Percentiles rank a stretch among this genome's conserved stretches.
These are phyloP conservation scores for Drosophila neocordata DNA, from an alignment of 1,140 invertebrate genomes.

Conservation along the genomic window DNA sequence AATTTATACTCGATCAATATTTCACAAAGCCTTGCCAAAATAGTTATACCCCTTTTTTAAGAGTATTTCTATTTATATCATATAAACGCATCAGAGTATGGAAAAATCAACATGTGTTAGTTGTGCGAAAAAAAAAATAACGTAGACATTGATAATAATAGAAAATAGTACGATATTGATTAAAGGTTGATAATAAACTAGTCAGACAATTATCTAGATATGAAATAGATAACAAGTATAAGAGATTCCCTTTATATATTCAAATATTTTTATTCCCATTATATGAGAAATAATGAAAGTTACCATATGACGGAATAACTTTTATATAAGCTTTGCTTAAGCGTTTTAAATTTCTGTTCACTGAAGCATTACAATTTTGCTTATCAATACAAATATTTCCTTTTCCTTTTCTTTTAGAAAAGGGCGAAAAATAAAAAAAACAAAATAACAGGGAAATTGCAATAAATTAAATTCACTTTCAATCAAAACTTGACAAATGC, in stretches of 20 bases:
- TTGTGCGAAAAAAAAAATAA: neutral
- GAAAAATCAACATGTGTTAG: conserved; percentile 3
- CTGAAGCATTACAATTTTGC: neutral
- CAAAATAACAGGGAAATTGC: neutral
- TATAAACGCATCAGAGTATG: neutral
- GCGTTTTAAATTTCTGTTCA: neutral
- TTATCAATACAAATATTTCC: conserved; percentile 28
- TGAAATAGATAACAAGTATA: neutral
- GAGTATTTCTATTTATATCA: neutral
- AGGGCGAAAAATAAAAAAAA: neutral
- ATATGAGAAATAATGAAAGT: too few relatives aligned
- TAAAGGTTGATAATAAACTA: neutral
- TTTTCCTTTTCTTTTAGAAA: neutral
- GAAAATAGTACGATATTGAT: neutral
- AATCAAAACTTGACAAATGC: conserved; percentile 71
- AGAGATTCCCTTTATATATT: neutral
- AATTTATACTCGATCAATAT: too few relatives aligned
- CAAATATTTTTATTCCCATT: too few relatives aligned
- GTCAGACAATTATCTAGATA: neutral
- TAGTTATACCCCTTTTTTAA: neutral
- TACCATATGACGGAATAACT: too few relatives aligned
- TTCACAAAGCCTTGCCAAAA: too few relatives aligned
- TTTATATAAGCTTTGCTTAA: neutral
- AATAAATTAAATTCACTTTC: conserved; percentile 72
- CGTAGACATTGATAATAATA: neutral